Evolutionary conservation across 2,113 vertebrate species (phyloP).

Genomic region (Microcebus lehilahytsara): DNA sequence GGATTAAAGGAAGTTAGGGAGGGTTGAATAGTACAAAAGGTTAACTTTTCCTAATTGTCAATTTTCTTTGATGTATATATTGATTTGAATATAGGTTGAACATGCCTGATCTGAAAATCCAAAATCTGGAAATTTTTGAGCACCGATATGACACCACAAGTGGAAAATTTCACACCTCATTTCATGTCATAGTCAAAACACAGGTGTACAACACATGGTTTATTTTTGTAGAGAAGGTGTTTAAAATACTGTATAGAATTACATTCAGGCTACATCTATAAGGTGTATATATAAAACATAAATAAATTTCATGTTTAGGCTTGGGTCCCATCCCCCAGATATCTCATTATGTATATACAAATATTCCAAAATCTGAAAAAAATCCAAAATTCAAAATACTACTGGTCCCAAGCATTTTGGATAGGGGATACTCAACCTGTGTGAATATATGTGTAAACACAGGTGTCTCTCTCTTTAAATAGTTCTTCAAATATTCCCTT

Average conservation of each 20-base stretch:
- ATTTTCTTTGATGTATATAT: neutral
- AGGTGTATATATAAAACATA: neutral
- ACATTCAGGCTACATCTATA: no score
- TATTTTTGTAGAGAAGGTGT: neutral
- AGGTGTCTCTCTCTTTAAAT: neutral
- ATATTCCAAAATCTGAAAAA: neutral
- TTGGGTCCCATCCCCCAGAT: neutral
- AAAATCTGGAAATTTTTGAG: neutral
- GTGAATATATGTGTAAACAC: neutral
- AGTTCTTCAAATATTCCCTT: neutral
- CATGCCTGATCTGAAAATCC: neutral
- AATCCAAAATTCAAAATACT: neutral
- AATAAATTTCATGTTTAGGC: neutral
- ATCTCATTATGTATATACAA: neutral
- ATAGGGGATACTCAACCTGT: neutral
- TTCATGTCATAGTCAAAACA: neutral
- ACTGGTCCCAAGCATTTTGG: neutral
- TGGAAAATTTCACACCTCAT: neutral
- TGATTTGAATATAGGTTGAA: neutral
- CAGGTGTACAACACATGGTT: neutral
- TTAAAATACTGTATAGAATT: neutral
- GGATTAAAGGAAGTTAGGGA: neutral
- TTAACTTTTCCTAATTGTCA: neutral
- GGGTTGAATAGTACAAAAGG: neutral
- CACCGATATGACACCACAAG: neutral